Conservation (phyloP, 23 tunicate species). For the Halocynthia aurantium region DNA sequence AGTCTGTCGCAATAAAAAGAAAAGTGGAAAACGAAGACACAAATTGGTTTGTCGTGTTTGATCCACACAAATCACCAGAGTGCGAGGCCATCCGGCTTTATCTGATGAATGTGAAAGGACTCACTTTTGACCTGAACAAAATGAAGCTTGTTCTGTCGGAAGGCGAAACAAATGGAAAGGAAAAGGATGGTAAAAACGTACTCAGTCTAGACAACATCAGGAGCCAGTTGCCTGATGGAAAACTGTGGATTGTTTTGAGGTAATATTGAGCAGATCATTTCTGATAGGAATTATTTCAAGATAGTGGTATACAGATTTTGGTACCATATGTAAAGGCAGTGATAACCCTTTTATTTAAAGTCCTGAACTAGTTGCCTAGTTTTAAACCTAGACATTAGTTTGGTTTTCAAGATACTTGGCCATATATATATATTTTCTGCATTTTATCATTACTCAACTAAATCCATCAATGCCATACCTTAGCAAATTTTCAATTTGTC, state of each 20-base stretch:
- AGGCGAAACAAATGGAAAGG: background rate
- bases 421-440: background rate
- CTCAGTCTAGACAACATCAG: conserved; percentile 23
- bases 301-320: background rate
- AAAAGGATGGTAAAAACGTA: conserved; percentile 18
- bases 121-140: conserved; percentile 8
- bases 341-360: too few relatives aligned
- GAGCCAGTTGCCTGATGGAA: conserved; percentile 20
- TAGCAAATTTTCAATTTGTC: background rate
- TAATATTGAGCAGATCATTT: background rate
- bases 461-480: background rate
- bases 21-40: background rate
- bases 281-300: background rate
- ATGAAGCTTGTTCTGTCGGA: background rate
- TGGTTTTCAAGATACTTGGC: too few relatives aligned
- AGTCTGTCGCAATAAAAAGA: background rate
- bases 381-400: too few relatives aligned
- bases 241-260: conserved; percentile 71
- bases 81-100: conserved; percentile 37
- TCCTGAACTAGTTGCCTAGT: too few relatives aligned
- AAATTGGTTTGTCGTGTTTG: conserved; percentile 51
- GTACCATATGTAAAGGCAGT: too few relatives aligned
- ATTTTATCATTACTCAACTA: background rate
- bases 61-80: conserved; percentile 43
- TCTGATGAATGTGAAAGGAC: conserved; percentile 26